A percentile compares a stretch with the other conserved stretches of the same genome.
phyloP scores from a whole-genome alignment of 2,888 invertebrate species.

The Ceriagrion tenellum region DNA sequence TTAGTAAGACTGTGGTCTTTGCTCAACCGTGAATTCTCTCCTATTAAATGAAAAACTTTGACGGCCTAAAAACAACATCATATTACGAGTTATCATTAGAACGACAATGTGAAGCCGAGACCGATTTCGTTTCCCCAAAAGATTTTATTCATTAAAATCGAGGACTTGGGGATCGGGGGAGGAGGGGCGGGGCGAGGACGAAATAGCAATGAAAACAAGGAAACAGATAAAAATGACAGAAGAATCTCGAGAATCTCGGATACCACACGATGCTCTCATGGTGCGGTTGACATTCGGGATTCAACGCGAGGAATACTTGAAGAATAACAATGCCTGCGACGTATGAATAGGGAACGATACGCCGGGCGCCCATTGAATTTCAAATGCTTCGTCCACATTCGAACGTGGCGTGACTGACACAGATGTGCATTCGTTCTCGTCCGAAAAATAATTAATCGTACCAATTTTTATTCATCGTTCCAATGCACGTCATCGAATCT shows the following conservation, averaged over 20 bases:
- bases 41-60: too few species aligned
- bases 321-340: neutral
- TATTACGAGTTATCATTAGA: neutral
- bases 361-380: neutral
- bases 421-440: neutral
- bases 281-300: neutral
- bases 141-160: neutral
- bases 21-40: too few species aligned
- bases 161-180: too few species aligned
- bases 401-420: neutral
- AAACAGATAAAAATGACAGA: neutral
- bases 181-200: too few species aligned
- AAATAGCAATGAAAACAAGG: neutral
- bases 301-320: neutral
- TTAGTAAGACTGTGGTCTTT: neutral
- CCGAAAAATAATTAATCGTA: neutral
- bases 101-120: neutral
- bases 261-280: neutral
- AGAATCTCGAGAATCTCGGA: neutral
- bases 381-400: neutral
- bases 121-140: neutral
- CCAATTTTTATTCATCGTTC: neutral
- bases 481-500: neutral
- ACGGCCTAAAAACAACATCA: neutral
- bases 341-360: conserved; percentile 34